Base-by-base conservation (phyloP, 2,888 invertebrate genomes). In the Arge pagana region DNA sequence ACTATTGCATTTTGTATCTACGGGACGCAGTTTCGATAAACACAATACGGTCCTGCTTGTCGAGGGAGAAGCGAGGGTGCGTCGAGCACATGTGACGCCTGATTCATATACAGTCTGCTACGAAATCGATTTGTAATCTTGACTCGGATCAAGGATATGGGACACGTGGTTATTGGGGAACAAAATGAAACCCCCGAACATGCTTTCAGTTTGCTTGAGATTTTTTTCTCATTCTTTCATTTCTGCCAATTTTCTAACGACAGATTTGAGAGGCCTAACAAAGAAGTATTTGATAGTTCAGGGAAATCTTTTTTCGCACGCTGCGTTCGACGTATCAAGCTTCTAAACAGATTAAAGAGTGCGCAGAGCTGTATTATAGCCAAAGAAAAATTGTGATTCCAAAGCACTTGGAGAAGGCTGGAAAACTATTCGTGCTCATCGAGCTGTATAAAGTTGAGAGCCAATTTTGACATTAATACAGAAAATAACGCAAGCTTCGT, bases 111-210 rank as follows among this genome's bases (percentile, higher is more conserved):
- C 73, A 72, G 71, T 72, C 72, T 70, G 74, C 72, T 71, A 70
- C 71, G 73, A 60, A 74, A 76, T 76, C 76, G 74, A 76, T 76
- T 76, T 75, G 75, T 74, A 76, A 76, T 75, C 74, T 75, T 71
- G 72, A 72, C 72, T 73, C 63, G 71, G 71, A 73, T 74, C 72
- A 72, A 71, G 71, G 68, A 69, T 67, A 63, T 62, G 26, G 26
- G 45, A 35, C 33, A 45, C 45, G 45, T 45, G 45, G 45, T 35
- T 45, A 45, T 45, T 45, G 45, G 45, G 23, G 35, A 45, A 45
- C 35, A 45, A 35, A 35, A 45, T 35, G 33, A 23, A 45, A 33
- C 23, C 19, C 13, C 11, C 21, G 6, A 23, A 16, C 4, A 16
- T 16, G 26, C 16, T 10, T n/a, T n/a, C n/a, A n/a, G n/a, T n/a